Evolutionary conservation across 1,140 invertebrate species (phyloP).

Genomic region (Radopholus similis): DNA sequence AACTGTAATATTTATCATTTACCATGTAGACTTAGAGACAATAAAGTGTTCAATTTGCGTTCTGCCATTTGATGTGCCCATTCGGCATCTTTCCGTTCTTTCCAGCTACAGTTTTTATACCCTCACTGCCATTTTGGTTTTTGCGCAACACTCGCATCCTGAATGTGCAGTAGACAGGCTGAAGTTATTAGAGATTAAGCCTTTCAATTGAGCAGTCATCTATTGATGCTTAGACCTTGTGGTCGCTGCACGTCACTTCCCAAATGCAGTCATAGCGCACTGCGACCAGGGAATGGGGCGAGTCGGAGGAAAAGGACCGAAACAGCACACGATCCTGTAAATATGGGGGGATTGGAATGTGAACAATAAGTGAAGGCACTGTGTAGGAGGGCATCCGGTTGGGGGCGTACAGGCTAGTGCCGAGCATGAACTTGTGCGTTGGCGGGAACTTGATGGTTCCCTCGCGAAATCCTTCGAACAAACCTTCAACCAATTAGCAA

Average conservation of each 20-base stretch:
- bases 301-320: conserved; percentile 17
- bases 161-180: conserved; percentile 19
- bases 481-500: conserved; percentile 21
- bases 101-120: background rate
- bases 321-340: conserved; percentile 37
- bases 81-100: background rate
- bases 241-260: conserved; percentile 34
- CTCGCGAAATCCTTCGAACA: conserved; percentile 41
- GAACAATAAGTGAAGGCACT: conserved; percentile 18
- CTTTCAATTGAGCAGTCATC: background rate
- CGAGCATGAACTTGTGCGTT: conserved; percentile 39
- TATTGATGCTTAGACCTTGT: too few species aligned
- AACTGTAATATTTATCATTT: background rate
- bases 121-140: too few species aligned
- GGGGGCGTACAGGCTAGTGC: conserved; percentile 29
- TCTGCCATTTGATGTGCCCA: background rate
- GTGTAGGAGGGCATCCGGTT: conserved; percentile 46
- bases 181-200: background rate
- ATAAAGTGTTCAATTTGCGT: background rate
- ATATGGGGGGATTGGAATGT: background rate
- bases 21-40: background rate
- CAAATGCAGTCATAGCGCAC: conserved; percentile 42
- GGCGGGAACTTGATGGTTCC: conserved; percentile 42
- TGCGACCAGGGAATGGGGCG: conserved; percentile 9
- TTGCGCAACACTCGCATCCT: conserved; percentile 9